phyloP scores from a whole-genome alignment of 2,888 invertebrate species.

The Selenia dentaria region DNA sequence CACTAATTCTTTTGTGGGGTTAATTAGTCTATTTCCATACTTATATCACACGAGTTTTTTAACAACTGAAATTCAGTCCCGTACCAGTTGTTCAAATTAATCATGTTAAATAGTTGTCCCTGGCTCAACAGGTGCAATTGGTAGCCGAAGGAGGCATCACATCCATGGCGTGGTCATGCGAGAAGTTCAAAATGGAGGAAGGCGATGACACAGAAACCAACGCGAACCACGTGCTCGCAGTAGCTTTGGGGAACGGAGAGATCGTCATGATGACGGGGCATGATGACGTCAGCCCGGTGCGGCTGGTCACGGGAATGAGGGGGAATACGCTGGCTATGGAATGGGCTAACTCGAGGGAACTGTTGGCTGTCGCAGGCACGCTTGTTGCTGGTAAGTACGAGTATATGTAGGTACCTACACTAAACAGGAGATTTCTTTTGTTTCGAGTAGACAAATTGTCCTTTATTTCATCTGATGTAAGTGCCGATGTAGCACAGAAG shows the following conservation, averaged over 20 bases:
- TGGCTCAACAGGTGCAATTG: conserved; percentile 86
- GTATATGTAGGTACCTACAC: too few species aligned
- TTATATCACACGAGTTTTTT: too few species aligned
- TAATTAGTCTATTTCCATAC: too few species aligned
- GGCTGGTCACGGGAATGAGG: conserved; percentile 92
- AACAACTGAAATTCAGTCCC: too few species aligned
- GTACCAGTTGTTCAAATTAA: not conserved
- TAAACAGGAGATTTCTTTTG: too few species aligned
- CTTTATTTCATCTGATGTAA: too few species aligned
- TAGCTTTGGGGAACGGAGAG: conserved; percentile 94
- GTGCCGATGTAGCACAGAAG: too few species aligned
- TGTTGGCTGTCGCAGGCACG: conserved; percentile 95
- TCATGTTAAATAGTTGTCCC: not conserved
- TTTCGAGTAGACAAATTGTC: too few species aligned
- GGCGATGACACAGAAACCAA: conserved; percentile 89
- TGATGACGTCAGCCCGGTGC: conserved; percentile 96
- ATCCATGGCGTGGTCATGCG: conserved; percentile 98
- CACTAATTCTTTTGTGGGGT: too few species aligned
- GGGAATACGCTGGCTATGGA: conserved; percentile 94
- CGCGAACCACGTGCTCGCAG: conserved; percentile 91
- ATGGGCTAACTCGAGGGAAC: conserved; percentile 97
- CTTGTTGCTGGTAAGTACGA: not conserved
- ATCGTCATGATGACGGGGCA: conserved; percentile 95
- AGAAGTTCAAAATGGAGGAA: conserved; percentile 99
- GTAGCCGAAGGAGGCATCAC: conserved; percentile 94